Evolutionary conservation across 2,113 vertebrate species (phyloP).

Genomic region (Proterorhinus semilunaris): DNA sequence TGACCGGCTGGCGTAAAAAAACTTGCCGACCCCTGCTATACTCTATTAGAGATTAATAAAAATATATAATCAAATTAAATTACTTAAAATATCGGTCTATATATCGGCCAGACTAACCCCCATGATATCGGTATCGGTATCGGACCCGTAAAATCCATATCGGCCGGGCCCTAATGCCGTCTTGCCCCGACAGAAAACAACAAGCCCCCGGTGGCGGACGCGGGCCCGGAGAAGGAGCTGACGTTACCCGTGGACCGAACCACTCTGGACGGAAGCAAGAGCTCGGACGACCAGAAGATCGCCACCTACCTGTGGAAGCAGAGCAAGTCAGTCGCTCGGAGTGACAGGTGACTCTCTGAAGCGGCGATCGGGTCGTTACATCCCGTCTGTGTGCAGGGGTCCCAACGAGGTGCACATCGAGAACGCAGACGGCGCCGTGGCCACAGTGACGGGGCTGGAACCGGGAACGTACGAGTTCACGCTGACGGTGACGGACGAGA

Average conservation of each 20-base stretch:
- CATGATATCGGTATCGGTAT: too few species aligned
- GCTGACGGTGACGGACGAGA: slow-evolving; percentile 90
- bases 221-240: slow-evolving; percentile 96
- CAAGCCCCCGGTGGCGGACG: slow-evolving; percentile 90
- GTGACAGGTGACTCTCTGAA: neutral
- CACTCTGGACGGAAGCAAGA: slow-evolving; percentile 92
- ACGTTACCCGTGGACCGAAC: slow-evolving; percentile 93
- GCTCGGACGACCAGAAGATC: slow-evolving; percentile 94
- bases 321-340: slow-evolving; percentile 81
- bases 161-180: too few species aligned
- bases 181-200: slow-evolving; percentile 86
- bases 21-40: too few species aligned
- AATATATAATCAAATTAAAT: too few species aligned
- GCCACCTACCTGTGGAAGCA: slow-evolving; percentile 88
- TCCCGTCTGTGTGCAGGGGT: slow-evolving; percentile 73
- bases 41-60: too few species aligned
- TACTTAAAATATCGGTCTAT: too few species aligned
- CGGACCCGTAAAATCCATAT: too few species aligned
- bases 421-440: slow-evolving; percentile 84
- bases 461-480: slow-evolving; percentile 90
- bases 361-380: neutral
- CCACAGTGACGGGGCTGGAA: slow-evolving; percentile 89
- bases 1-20: too few species aligned
- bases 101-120: too few species aligned
- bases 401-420: slow-evolving; percentile 90